Base-by-base conservation (phyloP, 2,113 vertebrate species). In the Urocolius indicus region DNA sequence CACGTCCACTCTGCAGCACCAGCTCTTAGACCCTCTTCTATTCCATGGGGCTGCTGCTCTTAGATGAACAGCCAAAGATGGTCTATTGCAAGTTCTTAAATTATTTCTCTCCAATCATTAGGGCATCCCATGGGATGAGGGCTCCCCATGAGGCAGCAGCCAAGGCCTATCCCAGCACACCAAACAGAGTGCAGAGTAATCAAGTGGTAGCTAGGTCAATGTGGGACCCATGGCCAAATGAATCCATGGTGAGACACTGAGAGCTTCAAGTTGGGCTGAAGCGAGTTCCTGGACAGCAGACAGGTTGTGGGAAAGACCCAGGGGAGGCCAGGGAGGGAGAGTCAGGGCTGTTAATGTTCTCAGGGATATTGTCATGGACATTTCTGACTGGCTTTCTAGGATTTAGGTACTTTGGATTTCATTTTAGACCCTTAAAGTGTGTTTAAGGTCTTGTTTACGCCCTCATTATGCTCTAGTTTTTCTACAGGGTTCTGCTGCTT, bases 191-290 rank as follows among this genome's bases (percentile, higher is more conserved):
- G 22, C 4, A 26, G 61, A 29, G 30, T 38, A 85, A n/a, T 8
- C 19, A 14, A 16, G 13, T 46, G 13, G 18, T 24, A 29, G 15
- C 23, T 12, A 8, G 26, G 22, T 24, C 7, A 66, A 15, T 5
- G n/a, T 13, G 16, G 9, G 5, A 0, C 6, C 21, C 5, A 1
- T 0, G 11, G 34, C 9, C 7, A 2, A 13, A 6, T 58, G 27
- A 49, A 13, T 38, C 26, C 7, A 1, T 20, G 36, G 8, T 62
- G 20, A 65, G 68, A 24, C 22, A 30, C 38, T 67, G 26, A 87
- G 10, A 9, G 22, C 5, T 6, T 26, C 12, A 8, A 8, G 7
- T 13, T 67, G 22, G 29, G 11, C 34, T 86, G 89, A 67, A 82
- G 12, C 7, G 21, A 16, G 12, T 36, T 74, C 6, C 57, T 78